A percentile compares a stretch with the other conserved stretches of the same genome.
phyloP scores from a whole-genome alignment of 2,113 vertebrate species.

The Lonchura striata region DNA sequence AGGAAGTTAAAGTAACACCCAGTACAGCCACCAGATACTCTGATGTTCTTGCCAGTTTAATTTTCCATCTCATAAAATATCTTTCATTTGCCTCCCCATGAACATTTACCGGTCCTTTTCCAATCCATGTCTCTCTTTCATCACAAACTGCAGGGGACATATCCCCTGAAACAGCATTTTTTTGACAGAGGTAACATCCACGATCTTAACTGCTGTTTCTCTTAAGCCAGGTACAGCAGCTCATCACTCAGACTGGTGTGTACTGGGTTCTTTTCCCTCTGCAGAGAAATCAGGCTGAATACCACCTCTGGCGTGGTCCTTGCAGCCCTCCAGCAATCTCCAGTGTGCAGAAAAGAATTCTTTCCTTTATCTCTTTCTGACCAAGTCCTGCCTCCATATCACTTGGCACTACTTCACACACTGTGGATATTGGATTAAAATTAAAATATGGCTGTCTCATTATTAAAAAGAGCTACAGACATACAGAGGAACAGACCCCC shows the following conservation, averaged over 20 bases:
- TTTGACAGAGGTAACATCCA: neutral
- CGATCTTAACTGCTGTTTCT: neutral
- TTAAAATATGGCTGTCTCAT: neutral
- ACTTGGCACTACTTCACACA: neutral
- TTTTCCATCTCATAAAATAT: neutral
- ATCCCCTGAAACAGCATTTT: neutral
- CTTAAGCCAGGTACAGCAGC: neutral
- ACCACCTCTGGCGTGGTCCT: neutral
- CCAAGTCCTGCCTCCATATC: neutral
- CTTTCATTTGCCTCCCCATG: neutral
- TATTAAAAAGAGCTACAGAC: neutral
- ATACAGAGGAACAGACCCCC: neutral
- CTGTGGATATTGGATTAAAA: neutral
- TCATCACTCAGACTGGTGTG: neutral
- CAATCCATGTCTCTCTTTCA: neutral
- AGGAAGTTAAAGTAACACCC: neutral
- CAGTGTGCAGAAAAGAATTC: neutral
- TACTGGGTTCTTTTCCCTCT: neutral
- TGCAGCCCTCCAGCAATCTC: neutral
- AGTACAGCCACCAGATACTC: neutral
- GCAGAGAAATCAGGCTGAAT: neutral
- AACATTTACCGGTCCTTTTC: neutral
- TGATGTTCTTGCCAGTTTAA: neutral
- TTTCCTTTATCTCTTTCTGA: neutral
- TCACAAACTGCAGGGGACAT: neutral